Percentiles rank a stretch among this genome's conserved stretches.
These are phyloP conservation scores for Strigamia maritima DNA, from an alignment of 2,888 invertebrate species.

Conservation along the genomic window DNA sequence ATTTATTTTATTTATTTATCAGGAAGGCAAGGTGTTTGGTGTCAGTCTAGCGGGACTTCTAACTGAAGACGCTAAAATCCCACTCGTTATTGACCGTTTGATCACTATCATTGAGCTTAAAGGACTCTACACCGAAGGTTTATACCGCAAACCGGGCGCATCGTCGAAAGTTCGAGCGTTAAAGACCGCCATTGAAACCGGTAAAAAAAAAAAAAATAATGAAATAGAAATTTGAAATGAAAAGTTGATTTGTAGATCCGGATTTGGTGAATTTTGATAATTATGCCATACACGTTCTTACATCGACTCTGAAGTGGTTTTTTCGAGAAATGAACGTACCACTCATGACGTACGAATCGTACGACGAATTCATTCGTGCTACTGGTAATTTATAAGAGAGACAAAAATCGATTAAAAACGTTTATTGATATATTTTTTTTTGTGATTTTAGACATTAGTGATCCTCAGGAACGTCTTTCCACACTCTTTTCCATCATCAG, in stretches of 20 bases:
- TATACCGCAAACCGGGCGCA: slow-evolving; percentile 81
- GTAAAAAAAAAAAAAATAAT: slow-evolving; percentile 32
- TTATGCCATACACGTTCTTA: slow-evolving; percentile 83
- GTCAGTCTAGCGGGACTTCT: slow-evolving; percentile 71
- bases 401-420: background rate
- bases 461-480: slow-evolving; percentile 74
- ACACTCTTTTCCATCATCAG: slow-evolving; percentile 82
- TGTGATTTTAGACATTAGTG: slow-evolving; percentile 69
- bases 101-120: slow-evolving; percentile 86
- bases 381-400: slow-evolving; percentile 55
- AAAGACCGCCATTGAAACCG: slow-evolving; percentile 69
- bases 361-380: slow-evolving; percentile 89
- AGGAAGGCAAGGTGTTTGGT: slow-evolving; percentile 66
- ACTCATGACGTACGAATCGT: slow-evolving; percentile 84
- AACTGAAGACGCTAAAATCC: slow-evolving; percentile 71
- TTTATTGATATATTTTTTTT: slow-evolving; percentile 41
- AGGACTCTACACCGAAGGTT: slow-evolving; percentile 86
- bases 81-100: slow-evolving; percentile 80
- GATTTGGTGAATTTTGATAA: slow-evolving; percentile 67
- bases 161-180: slow-evolving; percentile 58
- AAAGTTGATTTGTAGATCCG: slow-evolving; percentile 56
- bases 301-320: slow-evolving; percentile 81
- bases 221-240: background rate
- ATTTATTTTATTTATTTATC: background rate
- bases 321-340: slow-evolving; percentile 92